Percentiles rank a stretch among this genome's conserved stretches.
These are phyloP conservation scores for Galaxea fascicularis DNA, from an alignment of 92 coral and sea anemone species.

Conservation along the genomic window DNA sequence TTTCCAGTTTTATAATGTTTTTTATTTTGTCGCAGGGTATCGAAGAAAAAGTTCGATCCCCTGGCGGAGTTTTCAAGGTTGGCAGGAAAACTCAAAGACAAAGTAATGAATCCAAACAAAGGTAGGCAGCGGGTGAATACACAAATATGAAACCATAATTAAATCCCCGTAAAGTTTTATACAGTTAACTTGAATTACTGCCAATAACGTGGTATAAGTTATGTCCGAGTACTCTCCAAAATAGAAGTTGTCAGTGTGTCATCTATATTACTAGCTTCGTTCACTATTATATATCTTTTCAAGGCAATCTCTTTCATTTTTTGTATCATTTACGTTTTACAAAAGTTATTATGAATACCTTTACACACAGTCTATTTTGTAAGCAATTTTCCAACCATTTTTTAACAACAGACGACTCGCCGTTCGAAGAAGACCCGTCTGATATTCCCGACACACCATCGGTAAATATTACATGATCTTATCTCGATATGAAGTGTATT, in stretches of 20 bases:
- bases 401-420: slow-evolving; percentile 60
- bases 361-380: not conserved
- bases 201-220: too few species aligned
- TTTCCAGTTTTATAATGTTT: not conserved
- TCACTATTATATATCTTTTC: too few species aligned
- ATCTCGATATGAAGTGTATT: too few species aligned
- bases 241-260: too few species aligned
- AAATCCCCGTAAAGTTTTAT: too few species aligned
- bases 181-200: too few species aligned
- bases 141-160: not conserved
- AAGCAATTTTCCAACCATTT: not conserved
- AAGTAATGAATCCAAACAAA: slow-evolving; percentile 85
- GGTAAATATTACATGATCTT: slow-evolving; percentile 48
- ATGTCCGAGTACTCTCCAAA: too few species aligned
- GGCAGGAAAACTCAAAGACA: slow-evolving; percentile 91
- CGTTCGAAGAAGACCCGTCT: slow-evolving; percentile 87
- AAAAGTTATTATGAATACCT: not conserved
- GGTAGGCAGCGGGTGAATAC: slow-evolving; percentile 33
- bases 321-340: not conserved
- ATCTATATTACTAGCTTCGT: too few species aligned
- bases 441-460: slow-evolving; percentile 78
- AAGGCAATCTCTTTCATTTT: too few species aligned
- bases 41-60: slow-evolving; percentile 92
- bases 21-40: slow-evolving; percentile 55
- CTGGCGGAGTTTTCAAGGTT: slow-evolving; percentile 90